These are phyloP conservation scores for Euborellia annulipes DNA, from an alignment of 1,140 invertebrate genomes.

Conservation along the genomic window DNA sequence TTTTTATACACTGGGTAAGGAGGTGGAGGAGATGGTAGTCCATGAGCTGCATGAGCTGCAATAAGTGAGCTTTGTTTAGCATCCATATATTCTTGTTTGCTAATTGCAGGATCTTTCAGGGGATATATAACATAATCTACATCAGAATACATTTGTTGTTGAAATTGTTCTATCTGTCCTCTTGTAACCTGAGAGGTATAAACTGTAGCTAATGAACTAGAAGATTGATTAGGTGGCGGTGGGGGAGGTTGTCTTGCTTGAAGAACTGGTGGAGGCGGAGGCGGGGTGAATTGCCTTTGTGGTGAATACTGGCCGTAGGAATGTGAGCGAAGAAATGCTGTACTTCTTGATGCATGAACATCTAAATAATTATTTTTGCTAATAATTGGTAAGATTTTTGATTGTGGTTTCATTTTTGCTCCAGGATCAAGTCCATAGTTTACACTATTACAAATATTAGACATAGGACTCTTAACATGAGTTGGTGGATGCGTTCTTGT, in stretches of 20 bases:
- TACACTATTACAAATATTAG: no score
- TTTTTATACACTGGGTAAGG: constrained; percentile 35
- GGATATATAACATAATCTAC: constrained; percentile 83
- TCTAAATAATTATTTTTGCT: constrained; percentile 51
- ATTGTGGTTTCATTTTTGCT: constrained; percentile 35
- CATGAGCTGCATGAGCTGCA: constrained; percentile 37
- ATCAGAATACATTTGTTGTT: constrained; percentile 73
- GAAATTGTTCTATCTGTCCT: constrained; percentile 65
- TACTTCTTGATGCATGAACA: constrained; percentile 37
- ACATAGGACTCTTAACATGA: neutral
- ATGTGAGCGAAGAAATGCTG: constrained; percentile 6
- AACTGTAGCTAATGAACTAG: constrained; percentile 37
- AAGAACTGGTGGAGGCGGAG: constrained; percentile 32
- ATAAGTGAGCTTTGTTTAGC: constrained; percentile 56
- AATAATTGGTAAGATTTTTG: constrained; percentile 30
- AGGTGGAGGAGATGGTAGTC: constrained; percentile 25
- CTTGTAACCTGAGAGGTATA: constrained; percentile 50
- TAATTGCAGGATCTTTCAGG: constrained; percentile 69
- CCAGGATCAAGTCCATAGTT: constrained; percentile 22
- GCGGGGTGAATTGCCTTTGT: constrained; percentile 10
- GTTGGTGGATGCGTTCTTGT: constrained; percentile 13
- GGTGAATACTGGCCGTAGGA: neutral
- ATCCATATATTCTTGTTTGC: constrained; percentile 77
- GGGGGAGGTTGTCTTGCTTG: constrained; percentile 33
- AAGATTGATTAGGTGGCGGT: constrained; percentile 35